A percentile compares a stretch with the other conserved stretches of the same genome.
Conservation (phyloP, 2,888 invertebrate genomes). For the Troides helena region DNA sequence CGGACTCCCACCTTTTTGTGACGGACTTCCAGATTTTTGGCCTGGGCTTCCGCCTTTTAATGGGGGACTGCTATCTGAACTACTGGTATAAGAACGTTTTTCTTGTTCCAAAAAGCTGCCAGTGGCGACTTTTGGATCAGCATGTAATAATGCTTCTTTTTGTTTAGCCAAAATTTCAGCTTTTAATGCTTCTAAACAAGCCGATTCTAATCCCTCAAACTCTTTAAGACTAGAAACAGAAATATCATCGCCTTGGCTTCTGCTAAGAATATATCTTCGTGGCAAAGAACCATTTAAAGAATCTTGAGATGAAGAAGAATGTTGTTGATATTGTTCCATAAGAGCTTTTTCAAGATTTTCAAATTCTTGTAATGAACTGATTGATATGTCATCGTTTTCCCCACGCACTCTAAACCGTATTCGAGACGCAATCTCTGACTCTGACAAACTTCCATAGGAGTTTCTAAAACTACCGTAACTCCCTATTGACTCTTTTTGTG, state of each 20-base stretch:
- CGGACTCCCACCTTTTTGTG: conserved; percentile 74
- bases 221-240: conserved; percentile 94
- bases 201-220: conserved; percentile 94
- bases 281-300: conserved; percentile 91
- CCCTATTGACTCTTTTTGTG: conserved; percentile 89
- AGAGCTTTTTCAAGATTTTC: conserved; percentile 94
- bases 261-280: conserved; percentile 84
- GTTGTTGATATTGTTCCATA: conserved; percentile 86
- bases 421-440: conserved; percentile 92
- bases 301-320: conserved; percentile 91
- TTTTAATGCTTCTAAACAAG: conserved; percentile 90
- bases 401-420: conserved; percentile 90
- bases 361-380: conserved; percentile 96
- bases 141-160: conserved; percentile 88
- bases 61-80: conserved; percentile 81
- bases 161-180: conserved; percentile 91
- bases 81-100: conserved; percentile 78
- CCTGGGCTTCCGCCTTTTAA: conserved; percentile 59
- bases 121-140: conserved; percentile 78
- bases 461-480: conserved; percentile 91
- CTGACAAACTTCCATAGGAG: conserved; percentile 94
- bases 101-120: conserved; percentile 74
- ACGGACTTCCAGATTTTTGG: conserved; percentile 70
- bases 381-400: conserved; percentile 95
- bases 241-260: conserved; percentile 91